Conservation (phyloP, 2,113 vertebrate genomes). For the Ailurus styani region DNA sequence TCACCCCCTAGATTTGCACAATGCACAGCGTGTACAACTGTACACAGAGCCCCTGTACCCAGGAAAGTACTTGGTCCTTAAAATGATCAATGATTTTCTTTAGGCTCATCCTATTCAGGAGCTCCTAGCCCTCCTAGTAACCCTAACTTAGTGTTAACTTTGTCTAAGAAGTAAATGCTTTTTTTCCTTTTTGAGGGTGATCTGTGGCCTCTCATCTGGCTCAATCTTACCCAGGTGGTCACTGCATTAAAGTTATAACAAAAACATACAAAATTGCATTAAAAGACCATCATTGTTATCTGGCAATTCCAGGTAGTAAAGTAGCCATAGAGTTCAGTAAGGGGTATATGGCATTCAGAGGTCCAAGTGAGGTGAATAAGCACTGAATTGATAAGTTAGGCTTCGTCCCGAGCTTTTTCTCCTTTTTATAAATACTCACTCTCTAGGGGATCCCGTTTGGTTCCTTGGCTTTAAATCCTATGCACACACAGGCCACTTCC, state of each 20-base stretch:
- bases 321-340: neutral
- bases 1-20: neutral
- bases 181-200: neutral
- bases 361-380: neutral
- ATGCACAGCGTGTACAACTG: neutral
- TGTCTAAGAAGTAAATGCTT: neutral
- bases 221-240: neutral
- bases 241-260: neutral
- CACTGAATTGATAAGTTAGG: neutral
- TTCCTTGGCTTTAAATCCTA: neutral
- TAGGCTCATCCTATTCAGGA: neutral
- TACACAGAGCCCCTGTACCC: neutral
- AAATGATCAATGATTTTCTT: neutral
- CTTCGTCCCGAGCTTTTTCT: neutral
- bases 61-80: neutral
- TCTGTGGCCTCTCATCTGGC: neutral
- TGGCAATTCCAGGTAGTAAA: neutral
- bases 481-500: neutral
- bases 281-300: neutral
- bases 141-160: neutral
- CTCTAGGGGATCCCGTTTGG: neutral
- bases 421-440: neutral
- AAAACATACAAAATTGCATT: neutral
- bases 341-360: neutral
- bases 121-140: neutral